phyloP scores from a whole-genome alignment of 2,888 invertebrate species.

The Marronus borbonicus region DNA sequence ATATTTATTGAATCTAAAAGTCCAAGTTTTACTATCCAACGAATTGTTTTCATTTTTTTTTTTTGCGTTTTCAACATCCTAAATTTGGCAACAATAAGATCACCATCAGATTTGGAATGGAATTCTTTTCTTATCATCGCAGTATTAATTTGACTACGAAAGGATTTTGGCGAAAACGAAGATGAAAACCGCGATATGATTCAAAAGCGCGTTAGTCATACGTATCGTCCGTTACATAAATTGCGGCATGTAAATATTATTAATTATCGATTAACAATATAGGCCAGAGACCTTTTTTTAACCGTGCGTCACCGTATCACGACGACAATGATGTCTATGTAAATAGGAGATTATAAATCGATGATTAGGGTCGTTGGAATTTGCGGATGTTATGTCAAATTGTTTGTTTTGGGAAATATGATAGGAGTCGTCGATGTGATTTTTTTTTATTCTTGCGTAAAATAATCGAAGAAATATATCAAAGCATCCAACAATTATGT shows the following conservation, averaged over 20 bases:
- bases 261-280: background rate
- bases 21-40: too few species aligned
- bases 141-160: background rate
- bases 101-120: background rate
- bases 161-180: slow-evolving; percentile 9
- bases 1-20: too few species aligned
- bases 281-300: background rate
- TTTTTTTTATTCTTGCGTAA: too few species aligned
- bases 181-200: background rate
- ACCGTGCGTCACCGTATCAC: background rate
- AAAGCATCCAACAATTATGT: too few species aligned
- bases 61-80: too few species aligned
- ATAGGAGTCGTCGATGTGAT: too few species aligned
- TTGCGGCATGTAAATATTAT: background rate
- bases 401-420: background rate
- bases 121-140: background rate
- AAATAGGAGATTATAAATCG: slow-evolving; percentile 3
- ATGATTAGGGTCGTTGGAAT: slow-evolving; percentile 1
- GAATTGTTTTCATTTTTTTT: too few species aligned
- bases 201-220: slow-evolving; percentile 6
- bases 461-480: too few species aligned
- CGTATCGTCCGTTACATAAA: background rate
- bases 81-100: background rate
- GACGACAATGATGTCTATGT: background rate
- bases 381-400: background rate